Conservation (phyloP, 2,797 vertebrate genomes). For the Phalloptychus januarius region DNA sequence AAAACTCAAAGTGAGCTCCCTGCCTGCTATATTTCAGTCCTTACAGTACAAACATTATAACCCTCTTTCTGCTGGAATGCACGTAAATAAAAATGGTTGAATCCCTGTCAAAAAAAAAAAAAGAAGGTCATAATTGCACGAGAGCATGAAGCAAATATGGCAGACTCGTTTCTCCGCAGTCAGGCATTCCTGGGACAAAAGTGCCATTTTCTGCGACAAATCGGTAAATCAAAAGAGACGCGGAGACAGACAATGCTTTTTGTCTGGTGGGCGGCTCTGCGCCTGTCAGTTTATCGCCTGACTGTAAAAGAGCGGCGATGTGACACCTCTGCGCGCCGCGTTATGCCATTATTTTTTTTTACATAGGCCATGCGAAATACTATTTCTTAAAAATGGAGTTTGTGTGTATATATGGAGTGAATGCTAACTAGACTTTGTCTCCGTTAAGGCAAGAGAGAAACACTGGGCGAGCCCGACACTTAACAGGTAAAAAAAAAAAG, state of each 20-base stretch:
- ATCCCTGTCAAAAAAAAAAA: conserved; percentile 15
- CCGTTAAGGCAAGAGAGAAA: conserved; percentile 20
- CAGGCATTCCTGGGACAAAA: conserved; percentile 71
- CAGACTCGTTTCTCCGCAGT: conserved; percentile 59
- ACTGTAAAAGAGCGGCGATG: conserved; percentile 65
- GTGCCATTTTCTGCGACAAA: conserved; percentile 82
- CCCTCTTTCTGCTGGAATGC: conserved; percentile 14
- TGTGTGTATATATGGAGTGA: background rate
- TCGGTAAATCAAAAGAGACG: conserved; percentile 74
- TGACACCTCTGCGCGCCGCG: conserved; percentile 69
- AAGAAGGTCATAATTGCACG: conserved; percentile 34
- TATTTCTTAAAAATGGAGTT: background rate
- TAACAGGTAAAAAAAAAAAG: conserved; percentile 50
- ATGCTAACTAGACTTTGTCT: conserved; percentile 45
- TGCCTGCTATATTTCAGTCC: conserved; percentile 22
- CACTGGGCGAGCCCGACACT: conserved; percentile 34
- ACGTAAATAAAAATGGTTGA: conserved; percentile 24
- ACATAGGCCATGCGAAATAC: conserved; percentile 5
- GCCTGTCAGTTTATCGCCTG: conserved; percentile 70
- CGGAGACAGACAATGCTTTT: conserved; percentile 77
- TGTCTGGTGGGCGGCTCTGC: conserved; percentile 78
- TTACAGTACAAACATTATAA: conserved; percentile 20
- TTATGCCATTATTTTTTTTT: conserved; percentile 50
- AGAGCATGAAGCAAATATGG: conserved; percentile 51
- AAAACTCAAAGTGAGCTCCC: conserved; percentile 21